Base-by-base conservation (phyloP, 2,113 vertebrate species). In the Takifugu flavidus region DNA sequence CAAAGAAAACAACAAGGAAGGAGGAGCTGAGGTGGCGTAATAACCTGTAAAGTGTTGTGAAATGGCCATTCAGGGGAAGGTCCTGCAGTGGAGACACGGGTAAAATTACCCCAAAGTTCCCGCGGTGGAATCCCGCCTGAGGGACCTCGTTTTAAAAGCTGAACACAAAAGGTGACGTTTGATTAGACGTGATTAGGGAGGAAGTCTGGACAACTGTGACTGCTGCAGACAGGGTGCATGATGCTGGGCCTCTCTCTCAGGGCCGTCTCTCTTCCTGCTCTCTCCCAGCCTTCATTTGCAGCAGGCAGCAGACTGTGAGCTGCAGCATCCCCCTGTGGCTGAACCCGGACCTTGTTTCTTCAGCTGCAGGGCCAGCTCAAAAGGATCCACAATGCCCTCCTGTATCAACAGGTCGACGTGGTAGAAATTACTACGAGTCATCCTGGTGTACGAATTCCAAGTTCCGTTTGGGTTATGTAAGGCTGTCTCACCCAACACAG, bases 321-420 rank as follows among this genome's bases (percentile, higher is more conserved):
- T 85, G 76, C 89, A 93, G 87, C 90, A 88, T 7, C 82, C 80
- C 78, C 76, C 64, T 3, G 86, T 72, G 86, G 25, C 1, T 13
- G 82, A 59, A 65, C 67, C 47, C 13, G 75, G 59, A 62, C 13
- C 27, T 1, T 49, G 64, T 59, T 56, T 68, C 2, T 20, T 53
- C 53, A 65, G 59, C 14, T 1, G 57, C 59, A 85, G 82, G 28
- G 78, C 75, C 63, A 95, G 73, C 74, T 93, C 84, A 51, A 95
- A 95, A 11, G 93, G 95, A 79, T 95, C 89, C 39, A 72, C 69
- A 25, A 53, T 50, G 49, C 50, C 27, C 1, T 59, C 67, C 91
- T 92, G 79, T 56, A 62, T 42, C 13, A 67, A 81, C 13, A 81
- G 53, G 53, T 74, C 45, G 65, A 74, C n/a, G 52, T 49, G 27